A percentile compares a stretch with the other conserved stretches of the same genome.
These are phyloP conservation scores for Elephantulus edwardii DNA, from an alignment of 2,113 vertebrate genomes.

Conservation along the genomic window DNA sequence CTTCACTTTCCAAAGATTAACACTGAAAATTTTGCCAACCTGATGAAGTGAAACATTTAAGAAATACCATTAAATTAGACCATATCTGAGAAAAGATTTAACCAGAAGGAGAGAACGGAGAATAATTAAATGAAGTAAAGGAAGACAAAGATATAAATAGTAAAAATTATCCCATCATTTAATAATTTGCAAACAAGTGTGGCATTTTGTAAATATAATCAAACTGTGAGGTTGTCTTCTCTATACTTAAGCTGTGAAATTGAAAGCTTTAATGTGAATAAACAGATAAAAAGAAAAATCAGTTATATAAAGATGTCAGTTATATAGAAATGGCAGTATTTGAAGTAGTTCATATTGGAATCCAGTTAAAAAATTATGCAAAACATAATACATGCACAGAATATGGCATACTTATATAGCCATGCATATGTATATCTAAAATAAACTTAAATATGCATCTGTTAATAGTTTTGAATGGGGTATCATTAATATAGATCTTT, in stretches of 20 bases:
- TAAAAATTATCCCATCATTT: too few species aligned
- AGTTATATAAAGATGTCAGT: not conserved
- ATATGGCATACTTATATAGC: not conserved
- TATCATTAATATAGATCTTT: not conserved
- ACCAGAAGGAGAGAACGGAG: not conserved
- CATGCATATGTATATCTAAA: not conserved
- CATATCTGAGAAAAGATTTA: not conserved
- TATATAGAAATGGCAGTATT: not conserved
- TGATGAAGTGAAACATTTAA: not conserved
- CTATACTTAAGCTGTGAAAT: rapidly evolving
- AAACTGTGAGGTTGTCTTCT: not conserved
- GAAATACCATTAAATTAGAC: not conserved
- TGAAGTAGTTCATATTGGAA: not conserved
- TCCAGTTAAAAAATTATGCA: not conserved
- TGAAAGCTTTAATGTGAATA: too few species aligned
- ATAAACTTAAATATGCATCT: not conserved
- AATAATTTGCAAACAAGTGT: not conserved
- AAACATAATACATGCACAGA: not conserved
- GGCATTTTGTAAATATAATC: not conserved
- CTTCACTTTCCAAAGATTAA: not conserved
- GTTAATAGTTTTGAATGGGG: not conserved
- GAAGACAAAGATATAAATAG: rapidly evolving
- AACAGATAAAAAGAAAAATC: not conserved
- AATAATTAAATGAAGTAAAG: not conserved
- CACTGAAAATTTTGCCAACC: too few species aligned